A percentile compares a stretch with the other conserved stretches of the same genome.
phyloP scores from a whole-genome alignment of 2,888 invertebrate genomes.

The Synanthedon tipuliformis region DNA sequence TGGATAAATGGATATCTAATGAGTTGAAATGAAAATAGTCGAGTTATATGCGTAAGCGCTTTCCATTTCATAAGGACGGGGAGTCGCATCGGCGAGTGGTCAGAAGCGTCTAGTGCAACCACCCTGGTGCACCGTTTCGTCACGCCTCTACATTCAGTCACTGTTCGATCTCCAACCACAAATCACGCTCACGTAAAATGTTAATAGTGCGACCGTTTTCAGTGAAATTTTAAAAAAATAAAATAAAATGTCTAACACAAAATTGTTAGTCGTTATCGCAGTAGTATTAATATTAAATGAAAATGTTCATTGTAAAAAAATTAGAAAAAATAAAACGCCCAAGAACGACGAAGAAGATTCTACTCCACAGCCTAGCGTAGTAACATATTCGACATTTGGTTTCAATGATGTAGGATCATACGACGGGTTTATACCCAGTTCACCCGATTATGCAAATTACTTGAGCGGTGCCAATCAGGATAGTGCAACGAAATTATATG shows the following conservation, averaged over 20 bases:
- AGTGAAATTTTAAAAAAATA: conserved; percentile 20
- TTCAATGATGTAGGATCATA: conserved; percentile 55
- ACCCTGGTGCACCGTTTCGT: conserved; percentile 8
- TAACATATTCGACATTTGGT: conserved; percentile 58
- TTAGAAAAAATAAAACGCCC: conserved; percentile 35
- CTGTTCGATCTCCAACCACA: conserved; percentile 39
- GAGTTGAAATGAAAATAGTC: conserved; percentile 33
- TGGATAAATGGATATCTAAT: too few relatives aligned
- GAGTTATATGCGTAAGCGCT: conserved; percentile 55
- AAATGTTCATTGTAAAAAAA: conserved; percentile 33
- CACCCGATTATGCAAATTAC: conserved; percentile 48
- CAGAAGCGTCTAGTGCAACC: conserved; percentile 17
- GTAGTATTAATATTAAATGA: conserved; percentile 23
- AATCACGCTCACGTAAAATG: conserved; percentile 50
- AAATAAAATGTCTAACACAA: conserved; percentile 42
- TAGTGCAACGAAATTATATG: conserved; percentile 41
- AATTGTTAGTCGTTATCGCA: conserved; percentile 30
- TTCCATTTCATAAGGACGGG: conserved; percentile 61
- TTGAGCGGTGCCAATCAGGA: conserved; percentile 33
- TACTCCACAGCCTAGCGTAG: conserved; percentile 49
- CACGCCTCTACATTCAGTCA: conserved; percentile 29
- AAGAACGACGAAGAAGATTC: conserved; percentile 32
- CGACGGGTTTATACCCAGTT: conserved; percentile 54
- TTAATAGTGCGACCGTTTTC: conserved; percentile 24
- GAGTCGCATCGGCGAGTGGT: conserved; percentile 21